phyloP scores from a whole-genome alignment of 2,113 vertebrate genomes.

The Podarcis muralis region DNA sequence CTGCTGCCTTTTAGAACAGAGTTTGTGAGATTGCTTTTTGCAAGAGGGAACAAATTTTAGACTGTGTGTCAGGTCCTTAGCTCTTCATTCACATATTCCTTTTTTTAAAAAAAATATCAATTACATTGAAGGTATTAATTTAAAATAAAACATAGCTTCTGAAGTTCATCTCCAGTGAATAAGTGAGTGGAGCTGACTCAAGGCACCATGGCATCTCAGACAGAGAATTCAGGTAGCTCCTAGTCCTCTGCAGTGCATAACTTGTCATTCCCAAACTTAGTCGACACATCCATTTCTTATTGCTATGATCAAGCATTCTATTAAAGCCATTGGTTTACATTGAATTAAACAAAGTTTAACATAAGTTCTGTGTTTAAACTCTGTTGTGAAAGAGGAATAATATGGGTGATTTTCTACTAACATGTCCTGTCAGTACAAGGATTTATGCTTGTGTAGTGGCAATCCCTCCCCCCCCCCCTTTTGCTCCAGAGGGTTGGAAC shows the following conservation, averaged over 20 bases:
- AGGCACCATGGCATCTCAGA: background rate
- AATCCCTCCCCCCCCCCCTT: too few species aligned
- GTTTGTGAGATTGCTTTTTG: background rate
- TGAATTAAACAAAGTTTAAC: background rate
- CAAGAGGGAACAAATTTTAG: background rate
- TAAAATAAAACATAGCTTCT: background rate
- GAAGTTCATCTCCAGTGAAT: background rate
- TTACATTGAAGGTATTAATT: background rate
- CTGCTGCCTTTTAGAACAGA: background rate
- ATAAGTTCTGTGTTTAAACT: background rate
- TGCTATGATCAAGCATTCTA: background rate
- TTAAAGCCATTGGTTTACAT: background rate
- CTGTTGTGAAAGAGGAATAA: background rate
- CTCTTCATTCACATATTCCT: background rate
- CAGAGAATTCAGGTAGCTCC: background rate
- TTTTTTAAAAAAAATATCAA: background rate
- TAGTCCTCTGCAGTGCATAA: background rate
- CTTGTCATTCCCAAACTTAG: background rate
- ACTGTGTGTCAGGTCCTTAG: background rate
- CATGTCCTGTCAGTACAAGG: too few species aligned
- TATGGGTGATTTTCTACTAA: too few species aligned
- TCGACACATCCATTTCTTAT: background rate
- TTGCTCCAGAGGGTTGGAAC: too few species aligned
- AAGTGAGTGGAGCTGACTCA: background rate
- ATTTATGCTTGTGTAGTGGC: too few species aligned